Evolutionary conservation across 2,888 invertebrate species (phyloP).

Genomic region (Hypercompe scribonia): DNA sequence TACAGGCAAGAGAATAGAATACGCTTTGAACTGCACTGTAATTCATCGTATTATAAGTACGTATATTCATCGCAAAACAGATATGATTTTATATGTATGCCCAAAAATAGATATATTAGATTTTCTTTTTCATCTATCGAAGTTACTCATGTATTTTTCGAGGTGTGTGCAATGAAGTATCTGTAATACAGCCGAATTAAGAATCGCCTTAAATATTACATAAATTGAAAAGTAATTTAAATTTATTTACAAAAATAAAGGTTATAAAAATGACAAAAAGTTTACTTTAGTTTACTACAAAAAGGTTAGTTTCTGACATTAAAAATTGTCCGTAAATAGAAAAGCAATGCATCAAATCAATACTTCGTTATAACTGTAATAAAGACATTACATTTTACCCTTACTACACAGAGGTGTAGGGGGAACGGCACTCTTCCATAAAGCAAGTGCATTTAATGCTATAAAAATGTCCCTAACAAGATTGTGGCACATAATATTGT

Average conservation of each 20-base stretch:
- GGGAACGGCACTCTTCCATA: conserved; percentile 40
- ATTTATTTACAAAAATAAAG: too few species aligned
- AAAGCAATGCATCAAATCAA: conserved; percentile 56
- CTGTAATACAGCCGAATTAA: neutral
- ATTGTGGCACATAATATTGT: conserved; percentile 18
- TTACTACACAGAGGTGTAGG: conserved; percentile 20
- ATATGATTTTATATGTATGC: neutral
- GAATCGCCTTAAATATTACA: neutral
- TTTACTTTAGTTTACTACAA: too few species aligned
- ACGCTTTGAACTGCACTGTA: neutral
- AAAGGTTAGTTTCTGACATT: neutral
- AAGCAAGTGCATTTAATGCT: conserved; percentile 42
- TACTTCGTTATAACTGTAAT: conserved; percentile 52
- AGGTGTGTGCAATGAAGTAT: too few species aligned
- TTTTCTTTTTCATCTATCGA: neutral
- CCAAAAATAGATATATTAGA: neutral
- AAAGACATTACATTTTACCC: conserved; percentile 59
- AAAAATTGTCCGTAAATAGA: neutral
- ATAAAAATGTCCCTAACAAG: conserved; percentile 38
- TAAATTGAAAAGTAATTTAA: too few species aligned
- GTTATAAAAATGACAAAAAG: neutral
- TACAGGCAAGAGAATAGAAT: neutral
- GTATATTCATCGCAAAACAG: neutral
- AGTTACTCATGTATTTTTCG: neutral
- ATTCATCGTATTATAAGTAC: neutral